phyloP scores from a whole-genome alignment of 1,140 invertebrate species.

The Teleopsis dalmanni region DNA sequence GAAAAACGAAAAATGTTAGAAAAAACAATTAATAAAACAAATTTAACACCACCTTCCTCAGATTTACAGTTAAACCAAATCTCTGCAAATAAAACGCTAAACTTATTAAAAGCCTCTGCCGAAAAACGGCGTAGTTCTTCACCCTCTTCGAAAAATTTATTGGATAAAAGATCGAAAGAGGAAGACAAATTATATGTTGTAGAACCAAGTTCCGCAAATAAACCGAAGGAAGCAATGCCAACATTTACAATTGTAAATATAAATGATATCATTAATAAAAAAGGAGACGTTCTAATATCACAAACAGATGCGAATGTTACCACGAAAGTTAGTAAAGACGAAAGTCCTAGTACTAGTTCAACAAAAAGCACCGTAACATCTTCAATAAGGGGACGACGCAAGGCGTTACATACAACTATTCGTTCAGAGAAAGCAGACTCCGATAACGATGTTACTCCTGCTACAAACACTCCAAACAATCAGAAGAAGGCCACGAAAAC shows the following conservation, averaged over 20 bases:
- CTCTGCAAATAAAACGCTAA: not conserved
- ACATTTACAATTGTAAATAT: slow-evolving; percentile 44
- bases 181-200: not conserved
- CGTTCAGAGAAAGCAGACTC: not conserved
- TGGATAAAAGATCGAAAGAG: not conserved
- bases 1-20: too few species aligned
- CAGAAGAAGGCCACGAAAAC: slow-evolving; percentile 6
- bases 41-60: not conserved
- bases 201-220: slow-evolving; percentile 1
- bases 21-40: too few species aligned
- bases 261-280: slow-evolving; percentile 40
- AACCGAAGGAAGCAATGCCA: slow-evolving; percentile 22
- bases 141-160: not conserved
- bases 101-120: too few species aligned
- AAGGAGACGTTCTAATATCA: slow-evolving; percentile 34
- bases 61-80: too few species aligned
- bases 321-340: slow-evolving; percentile 2
- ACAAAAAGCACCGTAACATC: not conserved
- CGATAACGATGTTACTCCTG: not conserved
- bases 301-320: slow-evolving; percentile 14
- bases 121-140: slow-evolving; percentile 1
- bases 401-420: not conserved
- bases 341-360: not conserved
- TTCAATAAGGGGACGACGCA: not conserved
- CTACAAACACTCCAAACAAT: not conserved